These are phyloP conservation scores for Pteruthius melanotis DNA, from an alignment of 2,113 vertebrate species.

Conservation along the genomic window DNA sequence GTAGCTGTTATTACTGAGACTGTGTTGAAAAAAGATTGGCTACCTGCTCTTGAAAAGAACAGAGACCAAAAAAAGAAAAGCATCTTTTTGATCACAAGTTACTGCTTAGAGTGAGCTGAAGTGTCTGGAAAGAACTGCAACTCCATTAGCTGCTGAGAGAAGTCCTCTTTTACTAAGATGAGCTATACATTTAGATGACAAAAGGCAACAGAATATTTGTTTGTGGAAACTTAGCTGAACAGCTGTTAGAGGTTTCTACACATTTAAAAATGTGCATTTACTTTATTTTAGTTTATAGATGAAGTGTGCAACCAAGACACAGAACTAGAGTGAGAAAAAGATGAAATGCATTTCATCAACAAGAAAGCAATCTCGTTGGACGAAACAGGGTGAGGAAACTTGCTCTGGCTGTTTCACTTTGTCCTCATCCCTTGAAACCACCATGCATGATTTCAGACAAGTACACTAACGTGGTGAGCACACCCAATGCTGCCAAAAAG, in stretches of 20 bases:
- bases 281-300: neutral
- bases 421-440: neutral
- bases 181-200: neutral
- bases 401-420: neutral
- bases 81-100: neutral
- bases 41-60: neutral
- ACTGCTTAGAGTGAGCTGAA: neutral
- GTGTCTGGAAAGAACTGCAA: neutral
- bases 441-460: neutral
- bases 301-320: neutral
- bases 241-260: neutral
- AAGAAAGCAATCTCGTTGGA: neutral
- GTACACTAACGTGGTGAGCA: neutral
- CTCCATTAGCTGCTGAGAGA: neutral
- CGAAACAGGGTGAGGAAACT: neutral
- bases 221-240: neutral
- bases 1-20: neutral
- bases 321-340: neutral
- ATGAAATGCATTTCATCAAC: neutral
- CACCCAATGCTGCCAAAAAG: neutral
- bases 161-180: neutral
- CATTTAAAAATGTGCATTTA: neutral
- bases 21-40: neutral
- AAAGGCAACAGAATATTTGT: neutral
- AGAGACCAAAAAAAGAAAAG: neutral